These are phyloP conservation scores for Ceratoteleas bidentatus DNA, from an alignment of 1,140 invertebrate genomes.

Conservation along the genomic window DNA sequence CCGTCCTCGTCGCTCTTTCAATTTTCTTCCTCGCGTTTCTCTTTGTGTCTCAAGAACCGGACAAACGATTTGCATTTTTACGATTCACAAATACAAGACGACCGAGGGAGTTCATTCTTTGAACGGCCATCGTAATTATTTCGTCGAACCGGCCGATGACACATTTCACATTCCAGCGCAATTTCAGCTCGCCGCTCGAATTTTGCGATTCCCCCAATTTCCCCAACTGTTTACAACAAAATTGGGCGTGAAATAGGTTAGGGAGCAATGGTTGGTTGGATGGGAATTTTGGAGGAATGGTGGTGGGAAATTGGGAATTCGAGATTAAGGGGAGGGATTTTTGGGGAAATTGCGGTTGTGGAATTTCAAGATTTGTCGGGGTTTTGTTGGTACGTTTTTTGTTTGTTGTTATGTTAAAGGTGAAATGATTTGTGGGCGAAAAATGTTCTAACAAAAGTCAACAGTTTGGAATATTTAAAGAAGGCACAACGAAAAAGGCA, in stretches of 20 bases:
- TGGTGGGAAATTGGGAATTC: no score
- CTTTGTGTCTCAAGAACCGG: constrained; percentile 64
- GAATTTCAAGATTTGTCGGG: no score
- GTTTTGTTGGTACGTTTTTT: no score
- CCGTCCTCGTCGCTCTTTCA: constrained; percentile 51
- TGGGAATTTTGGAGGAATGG: no score
- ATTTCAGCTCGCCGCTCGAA: background rate
- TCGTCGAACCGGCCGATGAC: constrained; percentile 40
- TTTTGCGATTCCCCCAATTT: no score
- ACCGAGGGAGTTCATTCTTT: constrained; percentile 43
- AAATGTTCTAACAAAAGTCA: constrained; percentile 33
- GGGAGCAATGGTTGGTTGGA: no score
- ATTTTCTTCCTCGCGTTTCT: constrained; percentile 58
- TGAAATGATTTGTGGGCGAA: no score
- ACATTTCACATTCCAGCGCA: constrained; percentile 44
- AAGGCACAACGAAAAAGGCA: constrained; percentile 37
- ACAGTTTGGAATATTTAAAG: constrained; percentile 48
- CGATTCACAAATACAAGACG: constrained; percentile 61
- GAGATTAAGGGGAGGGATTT: no score
- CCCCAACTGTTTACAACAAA: no score
- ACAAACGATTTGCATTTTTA: constrained; percentile 66
- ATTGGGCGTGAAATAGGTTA: no score
- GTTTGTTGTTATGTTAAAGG: no score
- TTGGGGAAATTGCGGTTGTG: no score
- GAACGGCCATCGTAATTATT: constrained; percentile 58